Evolutionary conservation across 92 coral and sea anemone species (phyloP), one percentile per base, ranked within the genome.

Genomic region (Palythoa caribaeorum): DNA sequence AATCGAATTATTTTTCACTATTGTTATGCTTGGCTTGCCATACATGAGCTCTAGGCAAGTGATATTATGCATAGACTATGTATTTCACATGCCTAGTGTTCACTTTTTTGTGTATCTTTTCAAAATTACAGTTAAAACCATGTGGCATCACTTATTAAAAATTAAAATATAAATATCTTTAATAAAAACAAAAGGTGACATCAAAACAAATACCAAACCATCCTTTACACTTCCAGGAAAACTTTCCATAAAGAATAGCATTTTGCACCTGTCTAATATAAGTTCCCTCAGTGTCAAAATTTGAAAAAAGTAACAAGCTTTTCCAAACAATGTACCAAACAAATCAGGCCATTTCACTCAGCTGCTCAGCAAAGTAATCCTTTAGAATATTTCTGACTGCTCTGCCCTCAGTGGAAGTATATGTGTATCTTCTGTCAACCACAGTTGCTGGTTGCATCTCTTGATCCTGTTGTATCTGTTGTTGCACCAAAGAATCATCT

Each of bases 341-440:
- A 73, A 73, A 44, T 38, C 50, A 38, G 69, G 69, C 2, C n/a
- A 77, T 52, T 76, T 62, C 38, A 76, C 39, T 7, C 59, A 76
- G 9, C 35, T 77, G 83, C 13, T 78, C 83, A 53, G 70, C 70
- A 78, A 55, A 78, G 71, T 78, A 78, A n/a, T 78, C 83, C 20
- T 55, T 55, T 16, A 78, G 70, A 14, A 55, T 78, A 17, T 78
- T 9, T 39, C 51, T 54, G 12, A 21, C 16, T 55, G 83, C 70
- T 57, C 52, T 78, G 0, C 69, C 83, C 48, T 55, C 83, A 55
- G 71, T 8, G 40, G 90, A 87, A 16, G 85, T 87, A 28, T 77
- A 87, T 9, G 85, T 87, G 83, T 73, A 85, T 74, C 89, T 85
- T 51, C 35, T 39, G 83, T 85, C 89, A 85, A 74, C 37, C 21